phyloP scores from a whole-genome alignment of 2,113 vertebrate genomes.

The Daboia siamensis region DNA sequence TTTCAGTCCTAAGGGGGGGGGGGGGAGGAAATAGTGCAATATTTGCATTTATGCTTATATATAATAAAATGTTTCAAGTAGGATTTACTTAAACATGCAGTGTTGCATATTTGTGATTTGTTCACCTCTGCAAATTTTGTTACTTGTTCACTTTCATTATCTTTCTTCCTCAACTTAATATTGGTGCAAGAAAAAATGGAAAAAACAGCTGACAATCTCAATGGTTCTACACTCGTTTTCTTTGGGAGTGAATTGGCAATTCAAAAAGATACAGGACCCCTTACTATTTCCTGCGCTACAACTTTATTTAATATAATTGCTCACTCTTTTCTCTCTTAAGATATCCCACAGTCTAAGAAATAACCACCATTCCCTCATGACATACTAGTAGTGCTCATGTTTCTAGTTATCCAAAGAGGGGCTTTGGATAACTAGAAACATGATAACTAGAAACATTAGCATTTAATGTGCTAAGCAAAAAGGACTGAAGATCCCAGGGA shows the following conservation, averaged over 20 bases:
- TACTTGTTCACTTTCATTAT: neutral
- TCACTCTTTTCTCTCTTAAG: neutral
- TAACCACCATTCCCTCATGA: neutral
- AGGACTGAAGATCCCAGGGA: neutral
- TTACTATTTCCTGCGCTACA: neutral
- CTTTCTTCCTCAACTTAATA: neutral
- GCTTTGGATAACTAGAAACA: too few relatives aligned
- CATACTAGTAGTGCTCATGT: neutral
- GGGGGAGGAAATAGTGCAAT: neutral
- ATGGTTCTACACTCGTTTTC: neutral
- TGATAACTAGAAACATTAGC: too few relatives aligned
- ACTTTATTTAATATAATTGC: neutral
- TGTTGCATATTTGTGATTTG: neutral
- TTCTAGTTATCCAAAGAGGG: neutral
- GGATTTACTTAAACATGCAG: neutral
- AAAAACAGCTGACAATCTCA: neutral
- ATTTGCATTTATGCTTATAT: neutral
- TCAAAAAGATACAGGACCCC: neutral
- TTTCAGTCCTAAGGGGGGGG: slow-evolving; percentile 83
- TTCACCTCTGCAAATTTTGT: neutral
- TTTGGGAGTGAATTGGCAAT: neutral
- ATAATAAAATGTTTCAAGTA: neutral
- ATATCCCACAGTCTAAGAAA: neutral
- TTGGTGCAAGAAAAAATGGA: neutral
- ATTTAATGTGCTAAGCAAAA: neutral